Percentiles rank a stretch among this genome's conserved stretches.
These are phyloP conservation scores for Pangasianodon hypophthalmus DNA, from an alignment of 2,113 vertebrate species.

Conservation along the genomic window DNA sequence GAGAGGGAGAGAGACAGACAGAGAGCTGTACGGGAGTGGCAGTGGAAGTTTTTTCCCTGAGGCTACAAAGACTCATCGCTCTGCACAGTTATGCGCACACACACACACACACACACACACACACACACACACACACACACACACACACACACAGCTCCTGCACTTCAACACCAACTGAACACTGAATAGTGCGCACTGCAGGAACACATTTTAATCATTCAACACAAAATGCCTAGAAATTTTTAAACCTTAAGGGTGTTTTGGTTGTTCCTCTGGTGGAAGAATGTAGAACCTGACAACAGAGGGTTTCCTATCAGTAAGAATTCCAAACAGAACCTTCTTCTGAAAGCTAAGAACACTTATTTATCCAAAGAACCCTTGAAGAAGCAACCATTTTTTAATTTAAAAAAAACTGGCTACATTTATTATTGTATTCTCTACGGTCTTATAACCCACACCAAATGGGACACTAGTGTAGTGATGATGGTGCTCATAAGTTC, in stretches of 20 bases:
- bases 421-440: background rate
- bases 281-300: background rate
- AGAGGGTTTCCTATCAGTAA: background rate
- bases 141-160: constrained; percentile 8
- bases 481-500: background rate
- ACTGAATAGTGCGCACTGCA: background rate
- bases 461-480: background rate
- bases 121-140: constrained; percentile 20
- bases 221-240: background rate
- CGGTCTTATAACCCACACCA: background rate
- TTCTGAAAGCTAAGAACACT: background rate
- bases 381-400: background rate
- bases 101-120: background rate
- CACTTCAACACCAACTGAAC: background rate
- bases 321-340: background rate
- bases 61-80: constrained; percentile 50
- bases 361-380: background rate
- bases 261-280: background rate
- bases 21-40: constrained; percentile 31
- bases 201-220: background rate
- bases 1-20: background rate
- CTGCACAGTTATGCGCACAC: background rate
- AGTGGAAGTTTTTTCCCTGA: constrained; percentile 43
- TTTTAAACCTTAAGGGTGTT: background rate
- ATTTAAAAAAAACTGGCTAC: too few species aligned